Evolutionary conservation across 2,113 vertebrate genomes (phyloP).

Genomic region (Terrapene triunguis): DNA sequence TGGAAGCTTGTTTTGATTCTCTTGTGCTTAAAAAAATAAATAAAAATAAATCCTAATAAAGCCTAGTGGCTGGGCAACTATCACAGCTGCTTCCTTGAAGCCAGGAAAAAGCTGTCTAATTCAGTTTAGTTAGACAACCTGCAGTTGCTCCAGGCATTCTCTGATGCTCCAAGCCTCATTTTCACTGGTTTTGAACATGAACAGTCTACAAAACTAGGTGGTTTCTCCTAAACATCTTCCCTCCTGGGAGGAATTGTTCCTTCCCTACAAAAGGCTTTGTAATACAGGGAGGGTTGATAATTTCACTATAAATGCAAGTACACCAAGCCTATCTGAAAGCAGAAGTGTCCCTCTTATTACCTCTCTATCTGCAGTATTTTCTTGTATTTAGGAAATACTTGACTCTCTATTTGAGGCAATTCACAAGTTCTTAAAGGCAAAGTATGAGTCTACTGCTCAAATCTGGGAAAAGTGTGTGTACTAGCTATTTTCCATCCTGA

Average conservation of each 20-base stretch:
- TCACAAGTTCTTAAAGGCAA: neutral
- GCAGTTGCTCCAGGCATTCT: no score
- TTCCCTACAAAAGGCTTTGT: neutral
- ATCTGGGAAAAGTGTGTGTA: neutral
- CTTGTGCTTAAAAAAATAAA: no score
- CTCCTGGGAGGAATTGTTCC: neutral
- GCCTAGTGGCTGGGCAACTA: no score
- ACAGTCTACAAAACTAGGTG: neutral
- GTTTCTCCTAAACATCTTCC: neutral
- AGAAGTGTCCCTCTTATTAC: neutral
- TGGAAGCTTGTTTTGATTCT: no score
- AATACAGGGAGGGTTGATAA: neutral
- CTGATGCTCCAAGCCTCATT: neutral
- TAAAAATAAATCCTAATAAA: no score
- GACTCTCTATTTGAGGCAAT: no score
- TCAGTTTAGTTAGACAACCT: no score
- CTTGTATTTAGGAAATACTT: neutral
- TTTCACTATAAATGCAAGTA: no score
- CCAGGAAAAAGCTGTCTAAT: no score
- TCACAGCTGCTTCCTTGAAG: no score
- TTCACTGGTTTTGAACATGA: neutral
- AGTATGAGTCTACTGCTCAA: neutral
- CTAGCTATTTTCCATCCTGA: neutral
- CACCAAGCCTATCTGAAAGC: neutral
- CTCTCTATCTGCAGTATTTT: neutral